phyloP scores from a whole-genome alignment of 2,888 invertebrate genomes.

The Ectropis crepuscularia region DNA sequence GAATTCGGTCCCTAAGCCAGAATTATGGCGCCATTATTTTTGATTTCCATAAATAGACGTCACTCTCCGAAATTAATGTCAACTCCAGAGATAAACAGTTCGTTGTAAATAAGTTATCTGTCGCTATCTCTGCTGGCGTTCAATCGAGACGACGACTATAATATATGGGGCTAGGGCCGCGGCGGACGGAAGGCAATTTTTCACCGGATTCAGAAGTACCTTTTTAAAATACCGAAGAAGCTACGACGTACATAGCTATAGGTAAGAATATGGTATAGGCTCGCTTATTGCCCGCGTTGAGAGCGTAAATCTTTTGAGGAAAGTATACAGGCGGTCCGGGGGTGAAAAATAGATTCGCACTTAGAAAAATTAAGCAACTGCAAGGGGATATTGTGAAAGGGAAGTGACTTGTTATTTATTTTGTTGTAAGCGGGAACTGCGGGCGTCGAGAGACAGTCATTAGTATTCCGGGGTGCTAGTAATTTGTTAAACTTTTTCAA shows the following conservation, averaged over 20 bases:
- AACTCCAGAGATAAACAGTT: conserved; percentile 54
- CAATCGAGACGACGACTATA: conserved; percentile 69
- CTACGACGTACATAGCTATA: conserved; percentile 49
- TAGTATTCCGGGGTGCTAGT: conserved; percentile 4
- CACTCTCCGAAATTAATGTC: conserved; percentile 39
- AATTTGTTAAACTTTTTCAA: conserved; percentile 9
- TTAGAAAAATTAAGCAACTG: conserved; percentile 75
- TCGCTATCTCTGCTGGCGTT: conserved; percentile 65
- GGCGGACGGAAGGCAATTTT: conserved; percentile 74
- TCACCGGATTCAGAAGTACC: conserved; percentile 76
- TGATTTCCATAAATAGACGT: conserved; percentile 36
- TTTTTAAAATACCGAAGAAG: conserved; percentile 79
- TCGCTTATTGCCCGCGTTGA: conserved; percentile 75
- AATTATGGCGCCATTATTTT: conserved; percentile 36
- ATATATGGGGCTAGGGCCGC: conserved; percentile 67
- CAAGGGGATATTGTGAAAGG: conserved; percentile 43
- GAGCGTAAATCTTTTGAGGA: conserved; percentile 74
- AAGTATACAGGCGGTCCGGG: conserved; percentile 59
- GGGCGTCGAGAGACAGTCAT: conserved; percentile 15
- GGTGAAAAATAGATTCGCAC: conserved; percentile 77
- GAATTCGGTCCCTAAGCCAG: conserved; percentile 32
- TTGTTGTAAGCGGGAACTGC: conserved; percentile 19
- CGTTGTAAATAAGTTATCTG: conserved; percentile 70
- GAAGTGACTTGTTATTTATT: conserved; percentile 32
- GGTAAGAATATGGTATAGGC: conserved; percentile 46